phyloP scores from a whole-genome alignment of 1,140 invertebrate species.

The Berghia stephanieae region DNA sequence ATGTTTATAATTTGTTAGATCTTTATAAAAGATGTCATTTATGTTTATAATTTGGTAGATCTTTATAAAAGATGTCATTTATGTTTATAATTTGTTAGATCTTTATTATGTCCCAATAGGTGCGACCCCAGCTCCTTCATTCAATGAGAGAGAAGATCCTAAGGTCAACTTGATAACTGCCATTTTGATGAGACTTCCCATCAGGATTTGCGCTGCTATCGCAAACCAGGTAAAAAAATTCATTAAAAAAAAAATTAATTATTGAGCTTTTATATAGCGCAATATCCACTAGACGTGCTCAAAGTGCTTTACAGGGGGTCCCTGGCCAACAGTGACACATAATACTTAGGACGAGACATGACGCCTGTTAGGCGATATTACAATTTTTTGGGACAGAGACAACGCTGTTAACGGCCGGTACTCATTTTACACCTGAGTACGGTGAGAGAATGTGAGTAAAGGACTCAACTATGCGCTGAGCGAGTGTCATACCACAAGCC shows the following conservation, averaged over 20 bases:
- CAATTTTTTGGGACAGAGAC: neutral
- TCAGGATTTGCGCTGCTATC: conserved; percentile 49
- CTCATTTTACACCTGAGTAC: too few relatives aligned
- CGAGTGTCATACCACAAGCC: too few relatives aligned
- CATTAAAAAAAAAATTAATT: too few relatives aligned
- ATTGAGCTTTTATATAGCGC: too few relatives aligned
- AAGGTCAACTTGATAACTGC: conserved; percentile 54
- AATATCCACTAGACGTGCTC: too few relatives aligned
- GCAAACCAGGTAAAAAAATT: conserved; percentile 52
- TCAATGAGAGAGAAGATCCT: conserved; percentile 23
- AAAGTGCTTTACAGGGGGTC: neutral
- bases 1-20: too few relatives aligned
- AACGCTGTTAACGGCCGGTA: too few relatives aligned
- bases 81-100: neutral
- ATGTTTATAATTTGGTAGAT: too few relatives aligned
- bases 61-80: neutral
- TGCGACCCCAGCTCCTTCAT: neutral
- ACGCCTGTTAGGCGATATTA: neutral
- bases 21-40: too few relatives aligned
- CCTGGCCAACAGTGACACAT: neutral
- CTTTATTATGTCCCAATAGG: neutral
- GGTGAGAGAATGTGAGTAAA: too few relatives aligned
- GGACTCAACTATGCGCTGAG: too few relatives aligned
- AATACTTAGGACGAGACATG: neutral
- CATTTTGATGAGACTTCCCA: conserved; percentile 52